These are phyloP conservation scores for Danio albolineatus DNA, from an alignment of 2,797 vertebrate species.

Conservation along the genomic window DNA sequence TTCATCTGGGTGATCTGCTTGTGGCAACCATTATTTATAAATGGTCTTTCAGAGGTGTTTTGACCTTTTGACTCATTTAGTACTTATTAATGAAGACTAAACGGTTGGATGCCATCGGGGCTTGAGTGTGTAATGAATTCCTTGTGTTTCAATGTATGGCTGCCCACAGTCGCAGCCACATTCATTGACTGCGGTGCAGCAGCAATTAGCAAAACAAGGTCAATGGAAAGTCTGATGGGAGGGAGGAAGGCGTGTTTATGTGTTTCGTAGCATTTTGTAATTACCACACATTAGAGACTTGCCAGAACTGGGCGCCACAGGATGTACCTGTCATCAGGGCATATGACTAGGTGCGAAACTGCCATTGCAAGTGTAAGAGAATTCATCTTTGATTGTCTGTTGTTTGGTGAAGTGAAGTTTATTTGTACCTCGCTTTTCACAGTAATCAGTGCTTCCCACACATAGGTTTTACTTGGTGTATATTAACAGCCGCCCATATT, in stretches of 20 bases:
- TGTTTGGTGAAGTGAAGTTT: not conserved
- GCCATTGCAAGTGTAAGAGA: not conserved
- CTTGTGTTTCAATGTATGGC: conserved; percentile 7
- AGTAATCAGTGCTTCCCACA: too few relatives aligned
- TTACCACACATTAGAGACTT: conserved; percentile 48
- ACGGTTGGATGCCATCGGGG: not conserved
- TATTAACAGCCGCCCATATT: too few relatives aligned
- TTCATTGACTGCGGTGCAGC: conserved; percentile 20
- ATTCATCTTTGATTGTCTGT: not conserved
- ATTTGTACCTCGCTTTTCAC: too few relatives aligned
- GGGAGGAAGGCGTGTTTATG: conserved; percentile 29
- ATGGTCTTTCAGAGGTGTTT: not conserved
- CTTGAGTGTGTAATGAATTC: conserved; percentile 35
- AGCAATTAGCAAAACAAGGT: conserved; percentile 52
- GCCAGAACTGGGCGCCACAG: conserved; percentile 13
- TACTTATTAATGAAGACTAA: not conserved
- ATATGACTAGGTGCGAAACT: not conserved
- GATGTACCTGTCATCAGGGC: conserved; percentile 5
- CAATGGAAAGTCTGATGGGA: conserved; percentile 27
- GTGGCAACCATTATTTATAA: not conserved
- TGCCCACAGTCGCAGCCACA: not conserved
- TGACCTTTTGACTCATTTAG: not conserved
- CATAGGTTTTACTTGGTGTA: too few relatives aligned
- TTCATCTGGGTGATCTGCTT: not conserved
- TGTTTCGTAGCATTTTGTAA: conserved; percentile 33